Conservation (phyloP, 2,797 vertebrate genomes). For the Sandelia bainsii region DNA sequence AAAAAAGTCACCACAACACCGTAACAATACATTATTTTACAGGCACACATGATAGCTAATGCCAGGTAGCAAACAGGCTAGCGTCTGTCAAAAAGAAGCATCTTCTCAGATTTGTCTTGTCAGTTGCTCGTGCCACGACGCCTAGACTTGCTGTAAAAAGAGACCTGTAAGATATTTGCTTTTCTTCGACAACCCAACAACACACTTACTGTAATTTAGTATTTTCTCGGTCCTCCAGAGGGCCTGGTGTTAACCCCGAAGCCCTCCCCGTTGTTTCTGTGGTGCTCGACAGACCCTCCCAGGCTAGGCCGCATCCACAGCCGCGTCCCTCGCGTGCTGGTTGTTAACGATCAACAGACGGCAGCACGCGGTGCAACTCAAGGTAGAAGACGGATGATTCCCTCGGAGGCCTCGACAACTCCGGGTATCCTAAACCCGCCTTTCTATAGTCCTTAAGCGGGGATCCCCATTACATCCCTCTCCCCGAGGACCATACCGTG, state of each 20-base stretch:
- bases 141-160: background rate
- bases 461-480: slow-evolving; percentile 75
- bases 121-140: slow-evolving; percentile 56
- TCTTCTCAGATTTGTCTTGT: slow-evolving; percentile 59
- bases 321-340: slow-evolving; percentile 78
- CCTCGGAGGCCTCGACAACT: slow-evolving; percentile 80
- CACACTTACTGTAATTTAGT: slow-evolving; percentile 73
- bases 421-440: slow-evolving; percentile 79
- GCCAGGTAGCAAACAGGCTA: slow-evolving; percentile 58
- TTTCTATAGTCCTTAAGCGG: slow-evolving; percentile 74
- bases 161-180: background rate
- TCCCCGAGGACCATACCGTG: slow-evolving; percentile 71
- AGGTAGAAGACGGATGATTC: slow-evolving; percentile 70
- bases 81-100: slow-evolving; percentile 72
- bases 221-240: slow-evolving; percentile 59
- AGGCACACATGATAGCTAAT: slow-evolving; percentile 22
- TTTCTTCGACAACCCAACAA: slow-evolving; percentile 7
- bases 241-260: slow-evolving; percentile 62
- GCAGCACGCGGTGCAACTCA: slow-evolving; percentile 40
- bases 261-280: slow-evolving; percentile 76
- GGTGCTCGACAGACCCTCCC: slow-evolving; percentile 81
- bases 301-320: slow-evolving; percentile 83
- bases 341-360: slow-evolving; percentile 35
- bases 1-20: background rate
- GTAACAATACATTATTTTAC: background rate